These are phyloP conservation scores for Spisula subtruncata DNA, from an alignment of 2,888 invertebrate genomes.

Conservation along the genomic window DNA sequence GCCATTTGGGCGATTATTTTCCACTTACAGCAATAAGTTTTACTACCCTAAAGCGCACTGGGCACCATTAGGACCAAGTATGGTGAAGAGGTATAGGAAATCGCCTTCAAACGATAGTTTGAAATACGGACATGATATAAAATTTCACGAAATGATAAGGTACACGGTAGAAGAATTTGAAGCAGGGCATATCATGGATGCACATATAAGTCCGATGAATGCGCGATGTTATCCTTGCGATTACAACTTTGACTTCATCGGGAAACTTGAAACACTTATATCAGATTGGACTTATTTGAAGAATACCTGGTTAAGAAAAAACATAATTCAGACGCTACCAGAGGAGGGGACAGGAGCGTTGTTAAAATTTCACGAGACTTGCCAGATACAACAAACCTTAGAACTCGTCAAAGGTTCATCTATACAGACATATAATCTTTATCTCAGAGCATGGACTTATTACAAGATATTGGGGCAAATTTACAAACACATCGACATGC, in stretches of 20 bases:
- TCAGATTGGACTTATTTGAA: neutral
- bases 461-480: neutral
- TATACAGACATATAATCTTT: neutral
- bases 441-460: neutral
- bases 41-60: neutral
- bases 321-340: neutral
- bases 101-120: neutral
- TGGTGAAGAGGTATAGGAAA: neutral
- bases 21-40: neutral
- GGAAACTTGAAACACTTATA: neutral
- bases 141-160: neutral
- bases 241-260: neutral
- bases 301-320: neutral
- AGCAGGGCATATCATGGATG: neutral
- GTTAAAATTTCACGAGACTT: no score
- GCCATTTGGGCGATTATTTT: neutral
- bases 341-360: no score
- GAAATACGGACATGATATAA: neutral
- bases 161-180: neutral
- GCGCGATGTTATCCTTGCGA: neutral
- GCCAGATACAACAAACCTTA: no score
- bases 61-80: neutral
- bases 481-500: neutral
- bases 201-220: constrained; percentile 24
- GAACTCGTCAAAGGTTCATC: neutral